Evolutionary conservation across 2,113 vertebrate species (phyloP).

Genomic region (Chionis minor): DNA sequence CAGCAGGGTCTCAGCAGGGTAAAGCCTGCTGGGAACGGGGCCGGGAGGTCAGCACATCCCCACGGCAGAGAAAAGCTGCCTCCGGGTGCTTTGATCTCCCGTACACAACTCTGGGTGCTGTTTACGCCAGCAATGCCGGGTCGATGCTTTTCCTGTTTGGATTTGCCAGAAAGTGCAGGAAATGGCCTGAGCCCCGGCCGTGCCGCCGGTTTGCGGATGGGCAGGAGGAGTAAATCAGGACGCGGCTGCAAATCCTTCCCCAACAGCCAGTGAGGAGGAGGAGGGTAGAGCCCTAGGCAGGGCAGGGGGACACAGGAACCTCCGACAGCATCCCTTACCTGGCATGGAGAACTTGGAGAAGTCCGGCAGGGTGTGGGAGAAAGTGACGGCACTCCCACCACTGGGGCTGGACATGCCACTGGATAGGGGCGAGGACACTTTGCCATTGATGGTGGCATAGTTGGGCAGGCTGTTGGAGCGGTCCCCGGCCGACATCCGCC

Average conservation of each 20-base stretch:
- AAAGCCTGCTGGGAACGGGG: background rate
- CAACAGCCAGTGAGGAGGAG: rapidly evolving
- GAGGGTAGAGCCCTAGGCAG: background rate
- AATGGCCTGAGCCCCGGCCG: background rate
- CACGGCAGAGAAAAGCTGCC: background rate
- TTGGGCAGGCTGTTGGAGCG: constrained; percentile 84
- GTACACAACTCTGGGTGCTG: background rate
- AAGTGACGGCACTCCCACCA: constrained; percentile 75
- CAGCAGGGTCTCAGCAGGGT: rapidly evolving
- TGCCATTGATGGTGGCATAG: constrained; percentile 90
- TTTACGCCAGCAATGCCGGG: constrained; percentile 4
- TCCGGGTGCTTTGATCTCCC: constrained; percentile 11
- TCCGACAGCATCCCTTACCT: constrained; percentile 71
- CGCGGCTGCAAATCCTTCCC: background rate
- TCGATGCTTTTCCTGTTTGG: constrained; percentile 72
- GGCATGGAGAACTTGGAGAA: constrained; percentile 94
- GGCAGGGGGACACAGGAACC: rapidly evolving
- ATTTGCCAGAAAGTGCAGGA: constrained; percentile 32
- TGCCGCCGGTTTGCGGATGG: background rate
- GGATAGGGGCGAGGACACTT: constrained; percentile 82
- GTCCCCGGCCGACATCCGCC: constrained; percentile 90
- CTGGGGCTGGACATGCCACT: constrained; percentile 82
- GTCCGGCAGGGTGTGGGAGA: constrained; percentile 93
- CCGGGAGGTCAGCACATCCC: background rate
- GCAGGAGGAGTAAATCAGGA: constrained; percentile 22